phyloP scores from a whole-genome alignment of 2,888 invertebrate species.

The Serripes groenlandicus region DNA sequence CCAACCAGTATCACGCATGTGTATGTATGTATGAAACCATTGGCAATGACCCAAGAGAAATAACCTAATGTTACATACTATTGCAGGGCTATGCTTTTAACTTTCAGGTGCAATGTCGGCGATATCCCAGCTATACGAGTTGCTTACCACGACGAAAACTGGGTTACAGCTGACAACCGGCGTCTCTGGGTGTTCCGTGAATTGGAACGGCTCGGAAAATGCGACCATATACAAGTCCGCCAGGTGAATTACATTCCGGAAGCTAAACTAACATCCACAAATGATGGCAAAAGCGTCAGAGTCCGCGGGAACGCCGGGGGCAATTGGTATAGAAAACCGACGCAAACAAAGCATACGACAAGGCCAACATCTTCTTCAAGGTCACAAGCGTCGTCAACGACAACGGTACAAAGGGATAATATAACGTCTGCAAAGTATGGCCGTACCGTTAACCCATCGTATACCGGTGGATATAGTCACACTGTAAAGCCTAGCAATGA shows the following conservation, averaged over 20 bases:
- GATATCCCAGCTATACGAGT: constrained; percentile 39
- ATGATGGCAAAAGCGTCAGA: constrained; percentile 27
- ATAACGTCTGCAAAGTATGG: too few relatives aligned
- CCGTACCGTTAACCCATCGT: too few relatives aligned
- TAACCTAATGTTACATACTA: not conserved
- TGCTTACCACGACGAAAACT: constrained; percentile 22
- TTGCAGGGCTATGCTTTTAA: not conserved
- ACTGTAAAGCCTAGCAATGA: not conserved
- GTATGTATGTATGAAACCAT: not conserved
- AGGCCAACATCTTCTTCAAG: not conserved
- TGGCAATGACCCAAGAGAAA: not conserved
- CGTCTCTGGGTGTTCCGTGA: constrained; percentile 47
- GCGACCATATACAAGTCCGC: constrained; percentile 14
- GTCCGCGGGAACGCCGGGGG: constrained; percentile 37
- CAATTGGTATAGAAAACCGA: constrained; percentile 20
- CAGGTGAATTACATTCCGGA: constrained; percentile 26
- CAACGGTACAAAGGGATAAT: too few relatives aligned
- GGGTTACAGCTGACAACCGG: constrained; percentile 43
- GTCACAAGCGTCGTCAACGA: not conserved
- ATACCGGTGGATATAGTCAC: too few relatives aligned
- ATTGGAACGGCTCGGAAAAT: constrained; percentile 41
- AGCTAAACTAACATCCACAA: constrained; percentile 42
- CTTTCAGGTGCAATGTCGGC: constrained; percentile 22
- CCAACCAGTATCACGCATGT: too few relatives aligned
- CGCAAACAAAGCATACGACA: not conserved